phyloP scores from a whole-genome alignment of 2,113 vertebrate genomes.

The Butorides virescens region DNA sequence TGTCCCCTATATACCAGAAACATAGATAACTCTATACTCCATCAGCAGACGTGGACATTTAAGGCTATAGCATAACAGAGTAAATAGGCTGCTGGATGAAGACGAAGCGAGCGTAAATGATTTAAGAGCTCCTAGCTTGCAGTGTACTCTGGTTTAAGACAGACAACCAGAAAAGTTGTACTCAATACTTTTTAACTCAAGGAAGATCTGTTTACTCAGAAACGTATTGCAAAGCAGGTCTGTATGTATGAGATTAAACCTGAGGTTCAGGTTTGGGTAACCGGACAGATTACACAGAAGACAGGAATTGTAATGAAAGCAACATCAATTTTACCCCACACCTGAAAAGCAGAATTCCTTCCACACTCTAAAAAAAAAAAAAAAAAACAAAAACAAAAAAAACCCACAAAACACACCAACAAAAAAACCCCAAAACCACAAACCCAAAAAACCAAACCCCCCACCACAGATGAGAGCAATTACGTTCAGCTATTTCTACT shows the following conservation, averaged over 20 bases:
- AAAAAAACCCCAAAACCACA: no score
- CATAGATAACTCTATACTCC: neutral
- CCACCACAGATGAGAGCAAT: neutral
- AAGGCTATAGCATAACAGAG: neutral
- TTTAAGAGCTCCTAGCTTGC: neutral
- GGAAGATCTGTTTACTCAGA: neutral
- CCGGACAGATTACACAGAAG: neutral
- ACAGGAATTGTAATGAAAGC: neutral
- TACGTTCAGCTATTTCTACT: neutral
- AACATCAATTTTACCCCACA: neutral
- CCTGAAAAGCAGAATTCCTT: neutral
- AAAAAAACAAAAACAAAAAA: no score
- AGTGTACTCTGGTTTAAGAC: neutral
- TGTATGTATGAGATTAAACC: accelerated
- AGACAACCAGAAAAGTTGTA: no score
- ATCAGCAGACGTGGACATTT: neutral
- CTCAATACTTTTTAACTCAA: neutral
- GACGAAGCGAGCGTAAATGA: neutral
- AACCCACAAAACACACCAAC: no score
- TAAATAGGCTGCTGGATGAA: neutral
- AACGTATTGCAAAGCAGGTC: accelerated
- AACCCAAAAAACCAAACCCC: no score
- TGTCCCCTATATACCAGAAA: neutral
- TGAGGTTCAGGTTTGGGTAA: neutral
- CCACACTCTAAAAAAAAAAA: neutral